A percentile compares a stretch with the other conserved stretches of the same genome.
phyloP scores from a whole-genome alignment of 2,888 invertebrate species.

The Eupelmus urozonus region DNA sequence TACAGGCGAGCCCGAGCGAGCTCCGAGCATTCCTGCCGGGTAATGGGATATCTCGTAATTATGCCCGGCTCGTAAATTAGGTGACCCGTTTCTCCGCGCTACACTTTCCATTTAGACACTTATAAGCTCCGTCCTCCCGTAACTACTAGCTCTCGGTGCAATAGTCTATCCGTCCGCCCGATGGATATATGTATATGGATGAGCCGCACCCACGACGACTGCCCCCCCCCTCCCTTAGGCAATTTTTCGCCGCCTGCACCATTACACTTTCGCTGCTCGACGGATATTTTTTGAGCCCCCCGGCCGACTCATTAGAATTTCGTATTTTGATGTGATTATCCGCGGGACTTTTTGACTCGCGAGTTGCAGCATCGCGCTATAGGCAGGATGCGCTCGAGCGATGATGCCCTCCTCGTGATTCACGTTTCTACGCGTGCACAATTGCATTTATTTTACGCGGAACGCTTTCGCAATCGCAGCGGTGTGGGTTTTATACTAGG shows the following conservation, averaged over 20 bases:
- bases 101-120: not conserved
- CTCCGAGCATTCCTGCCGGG: not conserved
- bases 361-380: slow-evolving; percentile 2
- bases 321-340: slow-evolving; percentile 28
- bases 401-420: not conserved
- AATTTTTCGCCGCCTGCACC: not conserved
- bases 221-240: not conserved
- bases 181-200: not conserved
- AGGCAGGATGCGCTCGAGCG: no score
- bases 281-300: not conserved
- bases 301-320: slow-evolving; percentile 30
- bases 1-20: no score
- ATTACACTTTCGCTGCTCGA: no score
- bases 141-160: not conserved
- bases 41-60: not conserved
- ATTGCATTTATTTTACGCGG: not conserved
- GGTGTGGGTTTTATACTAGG: no score
- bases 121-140: not conserved
- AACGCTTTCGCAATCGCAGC: not conserved
- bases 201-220: slow-evolving; percentile 24
- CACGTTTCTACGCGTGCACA: not conserved
- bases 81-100: not conserved
- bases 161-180: not conserved
- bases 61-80: slow-evolving; percentile 2
- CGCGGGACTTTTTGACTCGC: no score